Conservation (phyloP, 2,888 invertebrate species). For the Tiphia femorata region DNA sequence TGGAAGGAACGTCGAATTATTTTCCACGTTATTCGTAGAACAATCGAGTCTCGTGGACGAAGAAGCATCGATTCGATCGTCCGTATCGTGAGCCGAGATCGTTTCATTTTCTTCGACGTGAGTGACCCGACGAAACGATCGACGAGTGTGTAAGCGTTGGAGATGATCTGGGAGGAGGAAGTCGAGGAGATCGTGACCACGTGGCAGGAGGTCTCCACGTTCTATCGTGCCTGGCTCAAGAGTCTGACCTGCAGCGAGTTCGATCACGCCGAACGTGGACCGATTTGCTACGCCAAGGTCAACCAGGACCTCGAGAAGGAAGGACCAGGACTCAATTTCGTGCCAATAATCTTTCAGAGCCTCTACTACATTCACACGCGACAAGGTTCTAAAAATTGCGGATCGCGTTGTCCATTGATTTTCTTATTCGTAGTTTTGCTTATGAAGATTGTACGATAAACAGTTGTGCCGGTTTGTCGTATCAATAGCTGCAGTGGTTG, state of each 20-base stretch:
- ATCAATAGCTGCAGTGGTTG: too few species aligned
- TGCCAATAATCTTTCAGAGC: conserved; percentile 75
- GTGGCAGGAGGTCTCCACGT: conserved; percentile 63
- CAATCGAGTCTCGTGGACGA: too few species aligned
- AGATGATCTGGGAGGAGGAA: conserved; percentile 56
- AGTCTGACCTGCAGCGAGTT: conserved; percentile 77
- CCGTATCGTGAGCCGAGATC: not conserved
- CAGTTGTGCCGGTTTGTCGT: too few species aligned
- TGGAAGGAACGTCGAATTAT: too few species aligned
- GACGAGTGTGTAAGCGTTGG: conserved; percentile 27
- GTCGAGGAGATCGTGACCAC: conserved; percentile 50
- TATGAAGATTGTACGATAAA: too few species aligned
- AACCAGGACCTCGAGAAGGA: conserved; percentile 25
- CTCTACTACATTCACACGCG: conserved; percentile 76
- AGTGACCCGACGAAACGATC: conserved; percentile 27
- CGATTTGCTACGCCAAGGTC: conserved; percentile 72
- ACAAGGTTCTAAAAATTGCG: conserved; percentile 72
- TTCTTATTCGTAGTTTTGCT: not conserved
- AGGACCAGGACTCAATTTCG: conserved; percentile 72
- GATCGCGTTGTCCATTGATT: not conserved
- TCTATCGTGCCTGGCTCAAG: conserved; percentile 66
- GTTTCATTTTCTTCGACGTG: conserved; percentile 8
- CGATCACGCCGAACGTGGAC: conserved; percentile 74
- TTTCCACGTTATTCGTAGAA: too few species aligned
- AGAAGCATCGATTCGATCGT: too few species aligned